phyloP scores from a whole-genome alignment of 53 echinoderm and acorn worm species.

The Zoroaster sp. region DNA sequence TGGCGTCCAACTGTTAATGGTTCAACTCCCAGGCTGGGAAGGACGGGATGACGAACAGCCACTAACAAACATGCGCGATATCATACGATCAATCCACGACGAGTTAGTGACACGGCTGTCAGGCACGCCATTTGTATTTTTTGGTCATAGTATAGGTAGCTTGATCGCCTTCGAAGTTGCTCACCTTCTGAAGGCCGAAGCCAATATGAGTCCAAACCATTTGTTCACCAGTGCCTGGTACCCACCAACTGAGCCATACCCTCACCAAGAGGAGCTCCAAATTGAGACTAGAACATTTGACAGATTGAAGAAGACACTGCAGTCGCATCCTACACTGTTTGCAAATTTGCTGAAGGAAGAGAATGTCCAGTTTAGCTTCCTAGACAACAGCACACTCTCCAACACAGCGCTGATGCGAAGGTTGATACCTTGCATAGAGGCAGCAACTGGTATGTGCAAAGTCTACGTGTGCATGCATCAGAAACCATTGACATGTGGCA shows the following conservation, averaged over 20 bases:
- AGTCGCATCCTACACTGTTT: background rate
- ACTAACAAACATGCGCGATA: background rate
- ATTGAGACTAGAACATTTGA: background rate
- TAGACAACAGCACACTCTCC: conserved; percentile 47
- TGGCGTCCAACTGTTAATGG: conserved; percentile 57
- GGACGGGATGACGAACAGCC: conserved; percentile 64
- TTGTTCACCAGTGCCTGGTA: conserved; percentile 68
- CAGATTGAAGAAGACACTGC: conserved; percentile 9
- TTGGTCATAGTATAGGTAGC: conserved; percentile 66
- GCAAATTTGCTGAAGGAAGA: background rate
- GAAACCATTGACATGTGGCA: conserved; percentile 31
- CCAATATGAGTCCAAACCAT: conserved; percentile 22
- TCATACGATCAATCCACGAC: conserved; percentile 5
- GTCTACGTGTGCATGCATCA: background rate
- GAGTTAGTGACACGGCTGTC: background rate
- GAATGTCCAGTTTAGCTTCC: conserved; percentile 34
- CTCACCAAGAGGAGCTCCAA: conserved; percentile 55
- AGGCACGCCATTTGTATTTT: conserved; percentile 46
- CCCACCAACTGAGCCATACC: conserved; percentile 59
- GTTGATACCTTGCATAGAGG: conserved; percentile 52
- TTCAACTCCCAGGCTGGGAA: conserved; percentile 79
- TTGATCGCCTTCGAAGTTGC: conserved; percentile 67
- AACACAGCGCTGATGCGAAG: conserved; percentile 36
- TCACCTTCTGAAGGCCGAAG: conserved; percentile 22
- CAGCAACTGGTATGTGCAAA: conserved; percentile 40